These are phyloP conservation scores for Dromas ardeola DNA, from an alignment of 2,113 vertebrate species.

Conservation along the genomic window DNA sequence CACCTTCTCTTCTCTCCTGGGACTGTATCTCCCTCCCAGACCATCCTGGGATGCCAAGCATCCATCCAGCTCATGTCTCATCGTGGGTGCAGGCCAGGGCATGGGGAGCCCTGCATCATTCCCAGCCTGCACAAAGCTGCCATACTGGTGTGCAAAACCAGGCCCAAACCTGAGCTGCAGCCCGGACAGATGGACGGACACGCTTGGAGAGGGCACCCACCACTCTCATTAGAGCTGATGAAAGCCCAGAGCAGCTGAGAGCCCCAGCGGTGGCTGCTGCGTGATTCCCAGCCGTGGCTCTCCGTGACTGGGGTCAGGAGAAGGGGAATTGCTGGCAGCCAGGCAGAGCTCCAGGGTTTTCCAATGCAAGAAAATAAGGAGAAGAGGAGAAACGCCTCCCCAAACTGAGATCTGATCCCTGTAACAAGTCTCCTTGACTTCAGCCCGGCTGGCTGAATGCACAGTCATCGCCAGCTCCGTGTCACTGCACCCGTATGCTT, in stretches of 20 bases:
- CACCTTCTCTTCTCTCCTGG: not conserved
- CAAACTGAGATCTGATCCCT: not conserved
- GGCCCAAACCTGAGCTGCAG: not conserved
- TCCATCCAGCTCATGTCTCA: not conserved
- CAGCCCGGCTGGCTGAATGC: not conserved
- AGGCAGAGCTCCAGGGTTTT: not conserved
- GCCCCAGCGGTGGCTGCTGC: not conserved
- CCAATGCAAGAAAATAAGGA: not conserved
- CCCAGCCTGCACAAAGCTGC: not conserved
- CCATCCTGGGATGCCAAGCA: not conserved
- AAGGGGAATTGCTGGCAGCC: not conserved
- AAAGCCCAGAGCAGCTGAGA: not conserved
- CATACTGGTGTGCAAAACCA: not conserved
- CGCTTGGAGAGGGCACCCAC: accelerated
- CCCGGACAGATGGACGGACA: not conserved
- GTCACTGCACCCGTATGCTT: not conserved
- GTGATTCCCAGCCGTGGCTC: not conserved
- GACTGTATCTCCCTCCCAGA: not conserved
- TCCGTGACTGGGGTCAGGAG: accelerated
- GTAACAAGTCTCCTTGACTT: not conserved
- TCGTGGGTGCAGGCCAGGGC: not conserved
- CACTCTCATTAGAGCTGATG: not conserved
- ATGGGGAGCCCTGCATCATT: not conserved
- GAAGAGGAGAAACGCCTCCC: not conserved
- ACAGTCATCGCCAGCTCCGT: accelerated